These are phyloP conservation scores for Andrena camellia DNA, from an alignment of 2,888 invertebrate species.

Conservation along the genomic window DNA sequence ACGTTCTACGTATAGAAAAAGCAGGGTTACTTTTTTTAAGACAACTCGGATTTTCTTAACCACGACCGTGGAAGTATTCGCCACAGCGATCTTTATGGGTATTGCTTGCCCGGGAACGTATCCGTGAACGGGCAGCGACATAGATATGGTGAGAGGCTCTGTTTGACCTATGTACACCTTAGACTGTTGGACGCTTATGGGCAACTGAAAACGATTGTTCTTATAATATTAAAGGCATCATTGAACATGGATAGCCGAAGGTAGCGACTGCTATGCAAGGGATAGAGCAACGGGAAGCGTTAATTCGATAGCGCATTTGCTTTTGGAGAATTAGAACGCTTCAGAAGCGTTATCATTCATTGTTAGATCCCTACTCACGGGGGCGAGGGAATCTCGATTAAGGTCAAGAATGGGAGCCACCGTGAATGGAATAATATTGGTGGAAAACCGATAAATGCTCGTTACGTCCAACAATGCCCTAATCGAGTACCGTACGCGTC, in stretches of 20 bases:
- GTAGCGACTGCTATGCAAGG: background rate
- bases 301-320: constrained; percentile 10
- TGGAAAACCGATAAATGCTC: constrained; percentile 66
- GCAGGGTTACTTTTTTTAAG: constrained; percentile 77
- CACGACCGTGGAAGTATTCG: constrained; percentile 77
- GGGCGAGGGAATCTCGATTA: constrained; percentile 83
- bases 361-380: constrained; percentile 73
- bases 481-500: constrained; percentile 85
- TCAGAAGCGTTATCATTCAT: constrained; percentile 42
- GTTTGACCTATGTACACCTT: constrained; percentile 78
- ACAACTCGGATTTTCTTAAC: constrained; percentile 78
- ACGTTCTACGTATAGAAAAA: background rate
- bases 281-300: background rate
- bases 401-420: constrained; percentile 85
- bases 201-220: constrained; percentile 69
- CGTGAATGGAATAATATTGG: constrained; percentile 84
- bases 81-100: constrained; percentile 77
- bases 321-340: constrained; percentile 38
- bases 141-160: constrained; percentile 77
- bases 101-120: constrained; percentile 83
- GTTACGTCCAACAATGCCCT: constrained; percentile 83
- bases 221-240: background rate
- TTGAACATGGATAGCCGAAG: too few relatives aligned
- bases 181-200: constrained; percentile 74
- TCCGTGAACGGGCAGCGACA: constrained; percentile 80